phyloP scores from a whole-genome alignment of 2,113 vertebrate genomes.

The Crypturellus undulatus region DNA sequence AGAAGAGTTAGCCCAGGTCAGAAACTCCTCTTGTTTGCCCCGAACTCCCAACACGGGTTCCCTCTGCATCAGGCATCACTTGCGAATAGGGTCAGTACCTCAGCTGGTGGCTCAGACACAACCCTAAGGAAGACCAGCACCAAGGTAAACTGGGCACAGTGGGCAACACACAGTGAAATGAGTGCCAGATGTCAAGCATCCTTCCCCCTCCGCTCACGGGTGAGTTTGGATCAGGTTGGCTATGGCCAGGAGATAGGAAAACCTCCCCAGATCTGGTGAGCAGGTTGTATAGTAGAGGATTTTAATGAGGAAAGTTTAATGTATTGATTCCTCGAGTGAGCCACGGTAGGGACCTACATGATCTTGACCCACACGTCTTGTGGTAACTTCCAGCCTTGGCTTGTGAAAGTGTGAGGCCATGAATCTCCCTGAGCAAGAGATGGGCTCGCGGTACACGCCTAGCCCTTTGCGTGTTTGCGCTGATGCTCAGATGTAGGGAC shows the following conservation, averaged over 20 bases:
- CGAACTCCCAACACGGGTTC: not conserved
- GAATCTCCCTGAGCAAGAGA: not conserved
- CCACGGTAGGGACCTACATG: not conserved
- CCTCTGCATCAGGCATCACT: not conserved
- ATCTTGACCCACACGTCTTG: fast-evolving
- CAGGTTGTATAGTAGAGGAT: fast-evolving
- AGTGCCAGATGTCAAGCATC: not conserved
- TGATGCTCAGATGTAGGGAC: not conserved
- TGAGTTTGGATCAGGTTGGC: not conserved
- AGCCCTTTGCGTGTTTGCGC: not conserved
- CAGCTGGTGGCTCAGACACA: not conserved
- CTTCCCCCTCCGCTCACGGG: not conserved
- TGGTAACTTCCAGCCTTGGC: not conserved
- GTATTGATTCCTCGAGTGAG: not conserved
- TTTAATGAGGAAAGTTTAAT: not conserved
- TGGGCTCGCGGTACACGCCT: not conserved
- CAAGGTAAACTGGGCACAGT: not conserved
- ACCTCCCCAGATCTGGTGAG: not conserved
- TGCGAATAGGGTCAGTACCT: not conserved
- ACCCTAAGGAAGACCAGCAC: not conserved
- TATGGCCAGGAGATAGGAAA: not conserved
- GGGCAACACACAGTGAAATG: not conserved
- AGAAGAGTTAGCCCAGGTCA: slow-evolving; percentile 1
- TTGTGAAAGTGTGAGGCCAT: not conserved
- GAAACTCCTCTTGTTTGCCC: slow-evolving; percentile 4